Conservation (phyloP, 2,797 vertebrate species). For the Vipera latastei region DNA sequence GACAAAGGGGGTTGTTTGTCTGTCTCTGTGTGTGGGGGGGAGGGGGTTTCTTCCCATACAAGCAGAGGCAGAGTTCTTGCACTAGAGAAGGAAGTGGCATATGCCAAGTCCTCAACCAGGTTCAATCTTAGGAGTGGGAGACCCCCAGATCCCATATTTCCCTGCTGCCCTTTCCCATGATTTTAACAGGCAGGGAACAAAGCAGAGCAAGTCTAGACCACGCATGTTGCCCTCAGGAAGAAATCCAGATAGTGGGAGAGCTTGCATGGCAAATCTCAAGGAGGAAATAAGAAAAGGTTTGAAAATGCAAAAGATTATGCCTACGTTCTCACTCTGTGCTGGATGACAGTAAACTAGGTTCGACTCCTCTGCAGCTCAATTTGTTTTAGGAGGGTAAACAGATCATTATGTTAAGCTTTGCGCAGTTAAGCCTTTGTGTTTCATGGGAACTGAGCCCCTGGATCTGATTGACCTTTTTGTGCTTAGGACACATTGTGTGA, state of each 20-base stretch:
- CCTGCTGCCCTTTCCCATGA: background rate
- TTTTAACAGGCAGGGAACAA: background rate
- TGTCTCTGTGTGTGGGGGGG: no score
- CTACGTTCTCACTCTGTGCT: background rate
- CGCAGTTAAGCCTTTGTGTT: background rate
- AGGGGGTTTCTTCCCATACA: background rate
- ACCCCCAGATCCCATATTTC: background rate
- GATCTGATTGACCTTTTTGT: background rate
- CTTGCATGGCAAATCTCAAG: background rate
- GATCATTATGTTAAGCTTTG: background rate
- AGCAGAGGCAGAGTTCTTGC: background rate
- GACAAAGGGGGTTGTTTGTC: background rate
- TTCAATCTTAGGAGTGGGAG: background rate
- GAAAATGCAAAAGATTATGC: background rate
- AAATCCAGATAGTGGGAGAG: background rate
- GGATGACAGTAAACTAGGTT: background rate
- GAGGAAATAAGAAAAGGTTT: background rate
- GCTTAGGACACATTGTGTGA: background rate
- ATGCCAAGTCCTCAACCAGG: background rate
- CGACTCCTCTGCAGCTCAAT: background rate
- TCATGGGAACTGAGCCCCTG: background rate
- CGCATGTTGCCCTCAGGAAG: background rate
- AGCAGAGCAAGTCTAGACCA: background rate
- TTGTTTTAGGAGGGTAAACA: background rate
- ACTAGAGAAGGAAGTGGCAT: background rate